These are phyloP conservation scores for Phoenoteleia sp. DNA, from an alignment of 2,888 invertebrate genomes.

Conservation along the genomic window DNA sequence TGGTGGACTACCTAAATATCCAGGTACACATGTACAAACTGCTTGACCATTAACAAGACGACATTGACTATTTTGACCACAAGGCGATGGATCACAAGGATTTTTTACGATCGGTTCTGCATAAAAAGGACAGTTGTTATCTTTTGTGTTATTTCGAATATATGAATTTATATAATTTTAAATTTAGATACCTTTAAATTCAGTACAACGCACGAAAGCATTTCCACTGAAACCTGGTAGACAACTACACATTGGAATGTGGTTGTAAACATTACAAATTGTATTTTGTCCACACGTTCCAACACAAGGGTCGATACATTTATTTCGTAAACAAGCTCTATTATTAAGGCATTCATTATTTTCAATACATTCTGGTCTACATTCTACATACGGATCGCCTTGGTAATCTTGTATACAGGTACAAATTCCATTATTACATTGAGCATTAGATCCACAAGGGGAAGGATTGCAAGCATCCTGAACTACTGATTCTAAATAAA, in stretches of 20 bases:
- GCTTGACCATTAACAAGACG: conserved; percentile 88
- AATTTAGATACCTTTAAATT: conserved; percentile 52
- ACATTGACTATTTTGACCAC: conserved; percentile 89
- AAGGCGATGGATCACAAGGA: conserved; percentile 91
- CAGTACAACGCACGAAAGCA: conserved; percentile 86
- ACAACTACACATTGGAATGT: conserved; percentile 88
- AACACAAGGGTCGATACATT: conserved; percentile 94
- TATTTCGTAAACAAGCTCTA: conserved; percentile 92
- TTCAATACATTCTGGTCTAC: conserved; percentile 93
- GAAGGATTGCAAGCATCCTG: conserved; percentile 91
- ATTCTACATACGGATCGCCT: conserved; percentile 92
- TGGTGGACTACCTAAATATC: conserved; percentile 91
- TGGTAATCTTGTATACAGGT: conserved; percentile 92
- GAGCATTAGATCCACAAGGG: conserved; percentile 92
- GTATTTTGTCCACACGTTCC: conserved; percentile 93
- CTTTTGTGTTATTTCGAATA: too few species aligned
- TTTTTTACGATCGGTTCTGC: conserved; percentile 81
- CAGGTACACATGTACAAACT: conserved; percentile 90
- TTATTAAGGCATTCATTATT: conserved; percentile 92
- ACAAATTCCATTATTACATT: conserved; percentile 92
- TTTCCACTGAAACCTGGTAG: conserved; percentile 84
- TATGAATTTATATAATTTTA: conserved; percentile 26
- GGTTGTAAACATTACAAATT: conserved; percentile 92
- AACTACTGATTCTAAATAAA: too few species aligned
- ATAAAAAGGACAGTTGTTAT: too few species aligned